Conservation (phyloP, 2,113 vertebrate species). For the Nycticebus coucang region DNA sequence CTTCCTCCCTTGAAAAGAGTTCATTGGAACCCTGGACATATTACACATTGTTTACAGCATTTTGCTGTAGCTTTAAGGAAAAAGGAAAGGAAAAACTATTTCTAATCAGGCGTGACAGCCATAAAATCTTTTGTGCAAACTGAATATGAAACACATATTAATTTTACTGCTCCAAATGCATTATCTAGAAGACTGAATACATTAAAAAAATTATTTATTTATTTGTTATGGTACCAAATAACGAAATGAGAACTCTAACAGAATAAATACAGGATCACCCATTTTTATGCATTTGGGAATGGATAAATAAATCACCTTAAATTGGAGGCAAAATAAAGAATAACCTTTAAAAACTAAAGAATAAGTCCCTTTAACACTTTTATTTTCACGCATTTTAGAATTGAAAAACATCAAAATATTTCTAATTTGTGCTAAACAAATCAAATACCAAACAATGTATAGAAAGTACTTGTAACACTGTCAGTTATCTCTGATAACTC, state of each 20-base stretch:
- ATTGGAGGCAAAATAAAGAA: neutral
- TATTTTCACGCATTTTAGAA: neutral
- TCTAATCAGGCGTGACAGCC: conserved; percentile 36
- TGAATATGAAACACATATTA: conserved; percentile 39
- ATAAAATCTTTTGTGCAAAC: conserved; percentile 48
- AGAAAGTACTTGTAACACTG: neutral
- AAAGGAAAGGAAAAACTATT: neutral
- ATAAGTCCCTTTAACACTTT: neutral
- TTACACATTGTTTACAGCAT: neutral
- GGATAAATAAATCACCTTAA: neutral
- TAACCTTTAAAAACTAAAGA: conserved; percentile 13
- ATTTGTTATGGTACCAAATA: conserved; percentile 14
- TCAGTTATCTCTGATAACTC: neutral
- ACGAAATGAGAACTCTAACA: neutral
- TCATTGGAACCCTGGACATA: neutral
- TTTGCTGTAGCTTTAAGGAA: conserved; percentile 14
- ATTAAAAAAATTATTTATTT: conserved; percentile 40
- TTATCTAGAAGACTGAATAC: conserved; percentile 54
- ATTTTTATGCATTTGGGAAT: neutral
- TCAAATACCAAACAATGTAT: neutral
- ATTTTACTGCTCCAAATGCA: conserved; percentile 44
- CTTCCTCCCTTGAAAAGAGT: neutral
- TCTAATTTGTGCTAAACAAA: conserved; percentile 27
- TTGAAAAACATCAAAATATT: conserved; percentile 48
- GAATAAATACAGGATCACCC: neutral